A percentile compares a stretch with the other conserved stretches of the same genome.
phyloP scores from a whole-genome alignment of 2,888 invertebrate species.

The Platycnemis pennipes region DNA sequence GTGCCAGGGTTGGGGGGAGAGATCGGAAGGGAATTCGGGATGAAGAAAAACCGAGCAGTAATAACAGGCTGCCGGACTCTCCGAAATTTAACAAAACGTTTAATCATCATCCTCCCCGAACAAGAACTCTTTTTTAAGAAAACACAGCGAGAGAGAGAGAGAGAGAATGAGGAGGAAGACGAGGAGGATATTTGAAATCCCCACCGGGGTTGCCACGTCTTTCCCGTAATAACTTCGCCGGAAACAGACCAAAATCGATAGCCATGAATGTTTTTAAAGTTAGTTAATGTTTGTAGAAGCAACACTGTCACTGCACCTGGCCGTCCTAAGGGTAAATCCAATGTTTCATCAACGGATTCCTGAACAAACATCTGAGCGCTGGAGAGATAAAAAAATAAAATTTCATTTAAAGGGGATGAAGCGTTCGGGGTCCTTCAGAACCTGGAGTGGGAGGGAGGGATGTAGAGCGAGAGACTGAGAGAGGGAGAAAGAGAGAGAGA shows the following conservation, averaged over 20 bases:
- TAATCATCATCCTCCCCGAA: constrained; percentile 34
- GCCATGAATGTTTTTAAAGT: constrained; percentile 60
- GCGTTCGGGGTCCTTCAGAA: not conserved
- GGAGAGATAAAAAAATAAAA: constrained; percentile 20
- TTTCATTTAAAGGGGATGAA: constrained; percentile 58
- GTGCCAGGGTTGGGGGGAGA: not conserved
- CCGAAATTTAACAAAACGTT: constrained; percentile 43
- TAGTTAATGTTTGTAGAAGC: constrained; percentile 64
- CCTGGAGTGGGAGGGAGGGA: not conserved
- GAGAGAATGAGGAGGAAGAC: not conserved
- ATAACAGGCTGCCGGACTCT: constrained; percentile 38
- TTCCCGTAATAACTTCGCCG: constrained; percentile 44
- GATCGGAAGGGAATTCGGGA: not conserved
- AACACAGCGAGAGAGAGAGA: constrained; percentile 10
- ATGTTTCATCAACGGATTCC: constrained; percentile 65
- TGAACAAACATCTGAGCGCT: constrained; percentile 61
- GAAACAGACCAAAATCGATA: constrained; percentile 50
- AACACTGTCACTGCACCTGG: constrained; percentile 64
- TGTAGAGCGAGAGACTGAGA: not conserved
- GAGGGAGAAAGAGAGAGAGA: not conserved
- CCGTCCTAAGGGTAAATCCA: constrained; percentile 65
- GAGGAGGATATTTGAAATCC: constrained; percentile 53
- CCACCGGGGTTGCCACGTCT: constrained; percentile 59
- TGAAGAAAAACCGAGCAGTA: constrained; percentile 28
- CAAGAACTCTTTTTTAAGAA: constrained; percentile 61